These are phyloP conservation scores for Atherix ibis DNA, from an alignment of 2,888 invertebrate species.

Conservation along the genomic window DNA sequence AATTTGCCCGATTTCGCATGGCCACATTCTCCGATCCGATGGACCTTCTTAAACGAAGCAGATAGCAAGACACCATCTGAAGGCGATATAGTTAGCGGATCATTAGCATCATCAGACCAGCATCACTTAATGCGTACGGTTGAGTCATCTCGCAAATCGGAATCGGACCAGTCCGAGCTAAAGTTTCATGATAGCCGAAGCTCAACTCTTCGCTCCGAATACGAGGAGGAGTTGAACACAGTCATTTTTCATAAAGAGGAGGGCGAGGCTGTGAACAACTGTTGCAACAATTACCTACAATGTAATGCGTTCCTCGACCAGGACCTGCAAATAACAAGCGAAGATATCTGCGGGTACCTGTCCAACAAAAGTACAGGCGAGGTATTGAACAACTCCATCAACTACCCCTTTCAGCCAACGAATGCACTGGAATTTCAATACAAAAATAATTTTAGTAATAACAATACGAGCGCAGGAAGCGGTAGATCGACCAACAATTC, in stretches of 20 bases:
- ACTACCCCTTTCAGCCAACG: slow-evolving; percentile 30
- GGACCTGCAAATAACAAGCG: slow-evolving; percentile 32
- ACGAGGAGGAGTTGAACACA: slow-evolving; percentile 25
- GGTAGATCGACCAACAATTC: slow-evolving; percentile 9
- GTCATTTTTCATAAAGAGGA: slow-evolving; percentile 28
- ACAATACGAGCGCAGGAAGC: slow-evolving; percentile 5
- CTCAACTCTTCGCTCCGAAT: slow-evolving; percentile 6
- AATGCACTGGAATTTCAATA: slow-evolving; percentile 31
- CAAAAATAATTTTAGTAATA: slow-evolving; percentile 26
- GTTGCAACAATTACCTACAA: slow-evolving; percentile 29
- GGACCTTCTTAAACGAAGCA: slow-evolving; percentile 31
- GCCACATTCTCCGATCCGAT: slow-evolving; percentile 32
- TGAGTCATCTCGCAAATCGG: not conserved
- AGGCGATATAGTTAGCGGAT: slow-evolving; percentile 3
- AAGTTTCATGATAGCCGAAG: slow-evolving; percentile 5
- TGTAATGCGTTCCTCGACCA: slow-evolving; percentile 31
- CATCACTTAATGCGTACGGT: not conserved
- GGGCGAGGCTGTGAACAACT: slow-evolving; percentile 31
- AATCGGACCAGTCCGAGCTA: slow-evolving; percentile 2
- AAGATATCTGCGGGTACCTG: slow-evolving; percentile 30
- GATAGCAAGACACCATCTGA: slow-evolving; percentile 23
- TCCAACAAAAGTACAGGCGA: slow-evolving; percentile 28
- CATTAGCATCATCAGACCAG: not conserved
- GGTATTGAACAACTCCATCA: slow-evolving; percentile 28
- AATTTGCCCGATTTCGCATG: slow-evolving; percentile 31